Evolutionary conservation across 2,888 invertebrate genomes (phyloP), one percentile per base, ranked within the genome.

Genomic region (Caenorhabditis sp.): DNA sequence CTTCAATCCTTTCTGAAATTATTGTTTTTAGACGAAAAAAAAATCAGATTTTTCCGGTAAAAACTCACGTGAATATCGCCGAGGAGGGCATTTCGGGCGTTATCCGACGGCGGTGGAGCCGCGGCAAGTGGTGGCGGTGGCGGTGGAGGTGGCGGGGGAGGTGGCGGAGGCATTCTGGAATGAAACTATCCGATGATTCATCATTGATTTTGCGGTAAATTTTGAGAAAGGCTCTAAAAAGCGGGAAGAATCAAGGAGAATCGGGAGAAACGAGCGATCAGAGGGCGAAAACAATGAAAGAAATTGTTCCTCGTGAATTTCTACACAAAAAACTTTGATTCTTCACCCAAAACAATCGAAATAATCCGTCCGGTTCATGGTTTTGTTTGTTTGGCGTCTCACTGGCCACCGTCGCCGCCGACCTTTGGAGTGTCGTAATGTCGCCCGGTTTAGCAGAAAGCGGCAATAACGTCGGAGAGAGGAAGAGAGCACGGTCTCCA

Each of bases 1-100:
- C 50, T 77, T 74, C 13, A 79, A 50, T 37, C 87, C 87, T 61
- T 82, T 79, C 58, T 86, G 43, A 59, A 68, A 46, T n/a, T 17
- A 43, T 11, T n/a, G 9, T 15, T 6, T 50, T 50, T 50, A 22
- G 24, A 45, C 5, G 20, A 1, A 43, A 43, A 26, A 39, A 43
- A 20, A 20, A n/a, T n/a, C n/a, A n/a, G n/a, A n/a, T n/a, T n/a
- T n/a, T n/a, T n/a, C n/a, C n/a, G n/a, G 20, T 45, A 3, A 17
- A 22, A 55, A 55, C 41, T 27, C 27, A 77, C 81, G 35, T 75
- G 78, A 70, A 82, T 82, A 66, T 82, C 82, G 4, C 70, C 48
- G 22, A 82, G 68, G n/a, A 82, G 68, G 13, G 80, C 82, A 39
- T 80, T 80, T 53, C 78, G 56, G 22, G 77, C 71, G 8, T 56